phyloP scores from a whole-genome alignment of 2,113 vertebrate species.

The Axis porcinus region DNA sequence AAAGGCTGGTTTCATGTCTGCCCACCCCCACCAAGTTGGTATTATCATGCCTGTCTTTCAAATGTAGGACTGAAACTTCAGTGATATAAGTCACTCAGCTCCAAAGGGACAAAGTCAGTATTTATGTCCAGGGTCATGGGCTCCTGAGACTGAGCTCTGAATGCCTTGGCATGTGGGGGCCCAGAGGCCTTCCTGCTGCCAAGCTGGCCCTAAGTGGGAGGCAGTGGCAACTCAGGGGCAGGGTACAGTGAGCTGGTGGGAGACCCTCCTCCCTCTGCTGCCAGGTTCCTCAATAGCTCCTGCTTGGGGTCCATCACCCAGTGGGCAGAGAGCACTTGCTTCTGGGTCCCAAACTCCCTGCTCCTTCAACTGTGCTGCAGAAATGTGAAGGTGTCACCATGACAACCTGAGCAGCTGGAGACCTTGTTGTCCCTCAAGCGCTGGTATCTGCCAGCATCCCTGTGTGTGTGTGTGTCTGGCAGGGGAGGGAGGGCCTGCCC shows the following conservation, averaged over 20 bases:
- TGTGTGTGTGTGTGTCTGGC: neutral
- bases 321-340: neutral
- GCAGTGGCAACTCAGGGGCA: neutral
- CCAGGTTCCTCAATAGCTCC: neutral
- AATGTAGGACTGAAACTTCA: neutral
- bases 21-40: neutral
- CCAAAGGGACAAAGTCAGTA: neutral
- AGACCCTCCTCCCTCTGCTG: neutral
- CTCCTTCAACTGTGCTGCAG: neutral
- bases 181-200: neutral
- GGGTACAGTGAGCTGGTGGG: neutral
- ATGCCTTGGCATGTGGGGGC: neutral
- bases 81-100: neutral
- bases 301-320: neutral
- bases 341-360: neutral
- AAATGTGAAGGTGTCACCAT: neutral
- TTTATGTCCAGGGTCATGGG: neutral
- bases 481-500: neutral
- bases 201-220: neutral
- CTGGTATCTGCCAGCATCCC: neutral
- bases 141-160: neutral
- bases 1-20: neutral
- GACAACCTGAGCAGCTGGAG: constrained; percentile 1
- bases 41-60: neutral
- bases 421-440: neutral